Conservation (phyloP, 1,140 invertebrate genomes). For the Diploscapter pachys region DNA sequence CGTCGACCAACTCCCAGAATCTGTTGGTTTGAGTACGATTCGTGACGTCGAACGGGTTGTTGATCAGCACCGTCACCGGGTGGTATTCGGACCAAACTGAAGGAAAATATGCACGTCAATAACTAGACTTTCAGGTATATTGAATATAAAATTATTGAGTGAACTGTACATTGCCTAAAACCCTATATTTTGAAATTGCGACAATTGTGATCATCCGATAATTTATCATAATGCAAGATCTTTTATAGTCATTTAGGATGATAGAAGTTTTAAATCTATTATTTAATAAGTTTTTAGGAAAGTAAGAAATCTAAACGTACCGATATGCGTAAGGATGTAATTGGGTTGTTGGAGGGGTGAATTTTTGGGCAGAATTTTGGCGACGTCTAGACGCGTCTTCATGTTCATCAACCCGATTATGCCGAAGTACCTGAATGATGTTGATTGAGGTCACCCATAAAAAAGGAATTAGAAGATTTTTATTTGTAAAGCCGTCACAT, state of each 20-base stretch:
- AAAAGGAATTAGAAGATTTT: not conserved
- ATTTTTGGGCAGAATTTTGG: constrained; percentile 51
- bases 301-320: constrained; percentile 20
- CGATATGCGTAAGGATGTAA: constrained; percentile 41
- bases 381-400: constrained; percentile 49
- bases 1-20: constrained; percentile 48
- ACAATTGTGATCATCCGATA: not conserved
- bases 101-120: constrained; percentile 11
- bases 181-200: not conserved
- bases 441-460: not conserved
- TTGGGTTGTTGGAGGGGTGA: constrained; percentile 50
- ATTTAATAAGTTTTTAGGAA: not conserved
- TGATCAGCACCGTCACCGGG: constrained; percentile 53
- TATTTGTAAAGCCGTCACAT: constrained; percentile 4
- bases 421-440: constrained; percentile 19
- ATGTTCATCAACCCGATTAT: constrained; percentile 31
- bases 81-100: constrained; percentile 55
- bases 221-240: not conserved
- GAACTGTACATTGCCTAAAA: not conserved
- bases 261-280: not conserved
- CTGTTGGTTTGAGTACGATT: constrained; percentile 32
- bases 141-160: constrained; percentile 15
- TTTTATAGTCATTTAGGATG: not conserved
- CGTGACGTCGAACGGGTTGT: constrained; percentile 45
- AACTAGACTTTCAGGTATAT: not conserved